These are phyloP conservation scores for Motacilla alba DNA, from an alignment of 2,113 vertebrate species.

Conservation along the genomic window DNA sequence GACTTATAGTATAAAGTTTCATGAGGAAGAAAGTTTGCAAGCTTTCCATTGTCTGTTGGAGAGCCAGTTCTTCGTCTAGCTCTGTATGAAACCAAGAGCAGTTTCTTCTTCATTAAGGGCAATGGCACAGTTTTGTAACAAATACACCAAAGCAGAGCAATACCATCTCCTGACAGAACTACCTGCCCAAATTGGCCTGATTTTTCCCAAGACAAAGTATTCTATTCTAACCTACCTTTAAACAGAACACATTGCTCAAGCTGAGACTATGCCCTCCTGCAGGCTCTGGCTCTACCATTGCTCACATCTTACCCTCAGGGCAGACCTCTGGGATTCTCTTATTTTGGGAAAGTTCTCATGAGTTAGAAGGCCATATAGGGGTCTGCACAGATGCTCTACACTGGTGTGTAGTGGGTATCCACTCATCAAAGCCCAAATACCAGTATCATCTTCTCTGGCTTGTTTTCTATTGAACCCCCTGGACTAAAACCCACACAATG, in stretches of 20 bases:
- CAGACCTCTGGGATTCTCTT: neutral
- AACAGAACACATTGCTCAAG: neutral
- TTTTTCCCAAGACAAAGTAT: neutral
- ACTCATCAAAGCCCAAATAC: neutral
- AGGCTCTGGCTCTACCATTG: neutral
- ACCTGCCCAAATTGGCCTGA: neutral
- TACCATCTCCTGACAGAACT: neutral
- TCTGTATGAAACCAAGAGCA: neutral
- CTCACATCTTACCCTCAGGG: neutral
- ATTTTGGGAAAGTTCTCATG: neutral
- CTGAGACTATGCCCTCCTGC: neutral
- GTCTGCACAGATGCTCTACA: neutral
- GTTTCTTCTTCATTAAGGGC: neutral
- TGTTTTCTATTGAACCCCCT: neutral
- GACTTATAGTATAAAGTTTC: accelerated
- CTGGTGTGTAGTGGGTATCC: neutral
- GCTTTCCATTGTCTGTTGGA: neutral
- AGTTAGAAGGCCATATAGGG: neutral
- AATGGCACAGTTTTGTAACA: neutral
- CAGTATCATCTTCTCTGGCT: neutral
- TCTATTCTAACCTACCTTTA: neutral
- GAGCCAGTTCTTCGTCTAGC: neutral
- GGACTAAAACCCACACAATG: neutral
- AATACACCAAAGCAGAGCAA: neutral
- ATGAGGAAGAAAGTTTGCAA: neutral